phyloP scores from a whole-genome alignment of 1,140 invertebrate species.

The Drosophila lacteicornis region DNA sequence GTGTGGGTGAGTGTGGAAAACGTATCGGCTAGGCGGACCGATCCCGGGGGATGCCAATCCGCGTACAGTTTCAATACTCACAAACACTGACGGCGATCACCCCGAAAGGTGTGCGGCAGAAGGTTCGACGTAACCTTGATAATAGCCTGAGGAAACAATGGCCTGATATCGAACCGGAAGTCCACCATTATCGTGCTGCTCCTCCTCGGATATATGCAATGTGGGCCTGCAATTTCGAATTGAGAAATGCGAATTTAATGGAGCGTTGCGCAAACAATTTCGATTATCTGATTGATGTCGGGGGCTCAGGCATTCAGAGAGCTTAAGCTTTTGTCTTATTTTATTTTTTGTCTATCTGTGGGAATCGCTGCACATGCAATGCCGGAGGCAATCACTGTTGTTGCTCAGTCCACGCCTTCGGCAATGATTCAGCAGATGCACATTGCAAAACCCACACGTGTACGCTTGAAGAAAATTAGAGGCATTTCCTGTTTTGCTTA shows the following conservation, averaged over 20 bases:
- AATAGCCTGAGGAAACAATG: slow-evolving; percentile 86
- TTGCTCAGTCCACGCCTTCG: slow-evolving; percentile 23
- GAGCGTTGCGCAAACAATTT: slow-evolving; percentile 74
- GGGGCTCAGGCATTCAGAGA: slow-evolving; percentile 10
- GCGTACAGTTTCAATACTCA: slow-evolving; percentile 85
- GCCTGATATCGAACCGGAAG: slow-evolving; percentile 88
- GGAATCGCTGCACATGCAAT: slow-evolving; percentile 73
- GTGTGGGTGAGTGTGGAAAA: slow-evolving; percentile 66
- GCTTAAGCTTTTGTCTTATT: slow-evolving; percentile 13
- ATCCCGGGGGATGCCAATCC: slow-evolving; percentile 25
- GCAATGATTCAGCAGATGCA: slow-evolving; percentile 62
- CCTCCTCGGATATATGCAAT: slow-evolving; percentile 13
- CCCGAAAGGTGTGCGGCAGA: slow-evolving; percentile 87
- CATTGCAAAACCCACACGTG: slow-evolving; percentile 39
- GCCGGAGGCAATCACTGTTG: slow-evolving; percentile 32
- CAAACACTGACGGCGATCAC: slow-evolving; percentile 87
- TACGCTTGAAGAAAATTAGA: slow-evolving; percentile 24
- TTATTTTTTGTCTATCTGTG: slow-evolving; percentile 50
- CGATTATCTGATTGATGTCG: slow-evolving; percentile 56
- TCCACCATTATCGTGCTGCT: slow-evolving; percentile 85
- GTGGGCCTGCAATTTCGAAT: slow-evolving; percentile 50
- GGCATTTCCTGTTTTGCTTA: background rate
- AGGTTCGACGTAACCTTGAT: slow-evolving; percentile 87
- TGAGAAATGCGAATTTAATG: slow-evolving; percentile 71
- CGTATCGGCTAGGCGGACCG: slow-evolving; percentile 56